Percentiles rank a stretch among this genome's conserved stretches.
Evolutionary conservation across 2,888 invertebrate species (phyloP).

Genomic region (Drosophila kambysellisi): DNA sequence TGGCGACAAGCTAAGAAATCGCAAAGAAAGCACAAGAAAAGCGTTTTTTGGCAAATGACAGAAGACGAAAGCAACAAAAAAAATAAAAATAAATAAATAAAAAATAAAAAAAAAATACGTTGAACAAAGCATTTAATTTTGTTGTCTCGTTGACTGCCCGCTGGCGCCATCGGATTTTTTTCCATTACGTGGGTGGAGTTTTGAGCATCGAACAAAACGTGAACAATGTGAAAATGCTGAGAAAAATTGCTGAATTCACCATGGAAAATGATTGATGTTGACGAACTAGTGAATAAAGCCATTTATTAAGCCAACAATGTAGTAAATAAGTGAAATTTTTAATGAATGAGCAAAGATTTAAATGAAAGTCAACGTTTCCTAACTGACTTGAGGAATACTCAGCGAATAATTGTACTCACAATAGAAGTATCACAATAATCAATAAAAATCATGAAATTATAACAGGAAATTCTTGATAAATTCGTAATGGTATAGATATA

Average conservation of each 20-base stretch:
- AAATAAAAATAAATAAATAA: neutral
- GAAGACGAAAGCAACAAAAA: conserved; percentile 15
- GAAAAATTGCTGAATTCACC: neutral
- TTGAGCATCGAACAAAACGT: conserved; percentile 3
- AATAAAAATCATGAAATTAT: neutral
- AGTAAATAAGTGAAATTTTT: neutral
- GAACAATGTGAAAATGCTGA: neutral
- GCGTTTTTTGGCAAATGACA: conserved; percentile 43
- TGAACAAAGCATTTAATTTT: conserved; percentile 68
- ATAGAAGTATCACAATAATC: neutral
- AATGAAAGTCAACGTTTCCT: too few species aligned
- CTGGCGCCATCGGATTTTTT: conserved; percentile 32
- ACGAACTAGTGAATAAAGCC: conserved; percentile 7
- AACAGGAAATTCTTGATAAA: too few species aligned
- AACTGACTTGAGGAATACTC: neutral
- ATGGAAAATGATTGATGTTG: conserved; percentile 40
- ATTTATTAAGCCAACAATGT: neutral
- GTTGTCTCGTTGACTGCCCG: conserved; percentile 35
- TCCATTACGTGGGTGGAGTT: conserved; percentile 9
- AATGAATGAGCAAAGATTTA: neutral
- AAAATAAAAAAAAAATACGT: conserved; percentile 16
- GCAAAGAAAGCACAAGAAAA: conserved; percentile 9
- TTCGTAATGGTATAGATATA: neutral
- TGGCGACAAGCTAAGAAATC: conserved; percentile 47
- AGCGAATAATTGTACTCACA: neutral